A percentile compares a stretch with the other conserved stretches of the same genome.
Evolutionary conservation across 2,113 vertebrate genomes (phyloP).

Genomic region (Chunga burmeisteri): DNA sequence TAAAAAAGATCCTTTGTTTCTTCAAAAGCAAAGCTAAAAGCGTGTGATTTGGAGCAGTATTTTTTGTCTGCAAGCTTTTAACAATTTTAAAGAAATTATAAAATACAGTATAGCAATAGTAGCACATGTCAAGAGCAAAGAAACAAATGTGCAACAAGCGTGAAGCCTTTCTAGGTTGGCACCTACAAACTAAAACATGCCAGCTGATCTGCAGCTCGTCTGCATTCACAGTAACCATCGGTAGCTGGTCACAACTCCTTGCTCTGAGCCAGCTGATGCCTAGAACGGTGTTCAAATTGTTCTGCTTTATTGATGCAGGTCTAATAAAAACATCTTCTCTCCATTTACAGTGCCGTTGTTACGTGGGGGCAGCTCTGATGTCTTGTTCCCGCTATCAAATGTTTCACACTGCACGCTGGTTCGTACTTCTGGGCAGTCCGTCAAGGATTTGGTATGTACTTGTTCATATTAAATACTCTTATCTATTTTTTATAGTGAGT

Average conservation of each 20-base stretch:
- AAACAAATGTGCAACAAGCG: neutral
- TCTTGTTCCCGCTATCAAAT: neutral
- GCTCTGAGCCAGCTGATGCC: neutral
- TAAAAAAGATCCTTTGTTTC: neutral
- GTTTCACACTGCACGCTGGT: neutral
- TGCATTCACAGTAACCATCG: neutral
- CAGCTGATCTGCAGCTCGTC: neutral
- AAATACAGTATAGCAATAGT: neutral
- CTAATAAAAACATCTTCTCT: neutral
- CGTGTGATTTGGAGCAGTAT: neutral
- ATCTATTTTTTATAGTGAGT: neutral
- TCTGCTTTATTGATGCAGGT: neutral
- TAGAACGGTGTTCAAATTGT: neutral
- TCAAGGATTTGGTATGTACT: neutral
- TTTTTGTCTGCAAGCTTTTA: neutral
- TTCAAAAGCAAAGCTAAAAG: neutral
- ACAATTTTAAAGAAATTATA: neutral
- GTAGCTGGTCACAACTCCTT: neutral
- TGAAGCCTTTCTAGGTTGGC: neutral
- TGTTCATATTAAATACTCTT: neutral
- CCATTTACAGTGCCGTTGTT: neutral
- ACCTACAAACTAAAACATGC: neutral
- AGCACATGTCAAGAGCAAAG: neutral
- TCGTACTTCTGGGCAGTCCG: neutral
- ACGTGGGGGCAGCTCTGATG: neutral